A percentile compares a stretch with the other conserved stretches of the same genome.
These are phyloP conservation scores for Cercocebus atys DNA, from an alignment of 2,113 vertebrate genomes.

Conservation along the genomic window DNA sequence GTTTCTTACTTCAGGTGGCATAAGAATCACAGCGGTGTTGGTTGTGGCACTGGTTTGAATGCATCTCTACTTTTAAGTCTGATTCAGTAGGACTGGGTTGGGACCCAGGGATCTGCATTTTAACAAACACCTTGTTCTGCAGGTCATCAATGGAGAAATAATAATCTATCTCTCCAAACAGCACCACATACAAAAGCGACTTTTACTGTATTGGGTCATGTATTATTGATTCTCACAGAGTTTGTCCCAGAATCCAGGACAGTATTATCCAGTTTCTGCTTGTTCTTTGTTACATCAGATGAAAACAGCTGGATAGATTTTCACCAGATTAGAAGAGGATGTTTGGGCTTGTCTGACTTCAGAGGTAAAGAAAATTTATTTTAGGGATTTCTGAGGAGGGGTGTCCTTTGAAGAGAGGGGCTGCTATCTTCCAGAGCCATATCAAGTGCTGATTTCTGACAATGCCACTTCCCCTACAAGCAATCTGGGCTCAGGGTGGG, in stretches of 20 bases:
- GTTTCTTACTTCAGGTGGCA: not conserved
- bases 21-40: not conserved
- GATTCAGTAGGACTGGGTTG: not conserved
- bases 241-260: not conserved
- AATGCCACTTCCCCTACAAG: not conserved
- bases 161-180: not conserved
- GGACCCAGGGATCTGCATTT: not conserved
- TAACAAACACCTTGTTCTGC: not conserved
- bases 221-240: not conserved
- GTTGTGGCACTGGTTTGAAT: not conserved
- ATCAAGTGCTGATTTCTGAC: not conserved
- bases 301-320: not conserved
- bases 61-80: not conserved
- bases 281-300: not conserved
- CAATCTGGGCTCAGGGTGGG: not conserved
- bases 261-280: not conserved
- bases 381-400: not conserved
- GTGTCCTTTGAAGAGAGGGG: not conserved
- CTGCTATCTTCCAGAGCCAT: not conserved
- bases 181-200: not conserved
- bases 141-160: not conserved
- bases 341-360: not conserved
- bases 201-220: not conserved
- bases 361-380: not conserved
- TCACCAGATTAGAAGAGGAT: slow-evolving; percentile 1